These are phyloP conservation scores for Bombus picipes DNA, from an alignment of 1,140 invertebrate genomes.

Conservation along the genomic window DNA sequence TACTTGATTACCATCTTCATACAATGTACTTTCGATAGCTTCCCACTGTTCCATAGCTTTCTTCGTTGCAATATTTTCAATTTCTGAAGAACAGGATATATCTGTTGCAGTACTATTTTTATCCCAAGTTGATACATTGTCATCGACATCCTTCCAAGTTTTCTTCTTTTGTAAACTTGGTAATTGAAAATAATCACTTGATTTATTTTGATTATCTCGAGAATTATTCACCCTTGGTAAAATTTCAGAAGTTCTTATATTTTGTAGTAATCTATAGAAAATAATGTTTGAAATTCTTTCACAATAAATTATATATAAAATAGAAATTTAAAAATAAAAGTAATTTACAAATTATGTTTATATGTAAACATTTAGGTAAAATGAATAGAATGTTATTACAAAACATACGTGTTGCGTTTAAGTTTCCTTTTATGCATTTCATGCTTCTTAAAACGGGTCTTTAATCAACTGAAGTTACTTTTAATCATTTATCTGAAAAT, in stretches of 20 bases:
- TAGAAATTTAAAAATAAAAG: neutral
- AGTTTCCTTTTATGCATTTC: slow-evolving; percentile 65
- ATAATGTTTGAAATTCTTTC: neutral
- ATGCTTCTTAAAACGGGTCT: slow-evolving; percentile 52
- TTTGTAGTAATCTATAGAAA: slow-evolving; percentile 43
- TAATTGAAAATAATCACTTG: slow-evolving; percentile 38
- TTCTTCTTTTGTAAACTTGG: slow-evolving; percentile 54
- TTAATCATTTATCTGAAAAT: slow-evolving; percentile 9
- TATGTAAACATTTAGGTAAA: neutral
- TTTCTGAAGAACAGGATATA: slow-evolving; percentile 73
- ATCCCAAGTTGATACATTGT: slow-evolving; percentile 59
- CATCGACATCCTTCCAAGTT: slow-evolving; percentile 34
- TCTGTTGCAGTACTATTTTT: slow-evolving; percentile 65
- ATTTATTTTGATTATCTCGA: slow-evolving; percentile 18
- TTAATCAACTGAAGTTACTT: slow-evolving; percentile 22
- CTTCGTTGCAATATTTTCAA: slow-evolving; percentile 71
- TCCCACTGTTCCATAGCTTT: slow-evolving; percentile 76
- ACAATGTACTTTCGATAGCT: slow-evolving; percentile 74
- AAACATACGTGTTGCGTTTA: slow-evolving; percentile 56
- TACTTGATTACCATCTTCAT: slow-evolving; percentile 68
- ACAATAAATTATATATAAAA: neutral
- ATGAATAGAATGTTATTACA: neutral
- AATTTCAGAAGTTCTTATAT: slow-evolving; percentile 44
- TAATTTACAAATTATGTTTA: neutral
- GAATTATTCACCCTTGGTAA: slow-evolving; percentile 12